Evolutionary conservation across 2,797 vertebrate genomes (phyloP), one percentile per base, ranked within the genome.

Genomic region (Poliocrania exsul): DNA sequence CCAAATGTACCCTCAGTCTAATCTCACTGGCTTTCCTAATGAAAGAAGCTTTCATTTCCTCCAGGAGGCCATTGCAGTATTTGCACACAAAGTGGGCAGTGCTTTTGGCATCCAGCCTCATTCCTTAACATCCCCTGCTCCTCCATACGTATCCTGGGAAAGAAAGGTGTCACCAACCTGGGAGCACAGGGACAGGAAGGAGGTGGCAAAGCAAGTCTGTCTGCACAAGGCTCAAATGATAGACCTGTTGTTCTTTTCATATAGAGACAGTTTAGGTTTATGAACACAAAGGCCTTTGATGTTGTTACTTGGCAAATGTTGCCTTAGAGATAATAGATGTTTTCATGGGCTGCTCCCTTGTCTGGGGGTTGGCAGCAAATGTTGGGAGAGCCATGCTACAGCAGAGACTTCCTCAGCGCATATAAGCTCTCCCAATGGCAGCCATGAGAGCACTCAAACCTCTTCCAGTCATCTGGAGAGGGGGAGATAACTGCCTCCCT

Each of bases 361-460:
- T 40, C 75, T 91, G 82, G 70, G 56, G 23, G 35, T 10, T 26
- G 80, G 37, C 62, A 73, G 71, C 57, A 73, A 37, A 47, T 0
- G 1, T 15, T 0, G 0, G n/a, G 51, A 0, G 0, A 84, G 57
- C 53, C 0, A 0, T 72, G 47, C 38, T 54, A 28, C 2, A 4
- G 70, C 53, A 69, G 35, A 66, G 35, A 28, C 51, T 35, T 33
- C 47, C 33, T 77, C 4, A 0, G 29, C 0, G 2, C 12, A 9
- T 0, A 0, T 5, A 11, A 61, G 25, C 47, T 81, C 54, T 88
- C 64, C 50, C 0, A 4, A 51, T 35, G 60, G 19, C 26, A 51
- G 38, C 56, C 26, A 4, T 2, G 2, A 51, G 62, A 71, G 58
- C 38, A 5, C 18, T 23, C 24, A 31, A 15, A 7, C 44, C 35